Evolutionary conservation across 2,113 vertebrate species (phyloP), one percentile per base, ranked within the genome.

Genomic region (Sander vitreus): DNA sequence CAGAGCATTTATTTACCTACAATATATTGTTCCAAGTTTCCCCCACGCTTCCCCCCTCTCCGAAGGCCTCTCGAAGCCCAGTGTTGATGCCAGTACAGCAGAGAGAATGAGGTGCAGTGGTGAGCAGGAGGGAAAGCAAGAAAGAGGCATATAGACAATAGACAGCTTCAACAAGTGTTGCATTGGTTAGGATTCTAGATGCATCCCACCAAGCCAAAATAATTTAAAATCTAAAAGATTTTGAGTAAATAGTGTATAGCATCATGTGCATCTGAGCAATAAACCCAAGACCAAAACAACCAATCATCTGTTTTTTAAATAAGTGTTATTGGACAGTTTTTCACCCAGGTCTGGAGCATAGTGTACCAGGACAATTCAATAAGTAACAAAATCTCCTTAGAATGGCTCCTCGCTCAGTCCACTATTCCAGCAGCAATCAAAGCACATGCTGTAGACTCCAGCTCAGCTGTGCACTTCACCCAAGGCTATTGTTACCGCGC

Each of bases 1-100:
- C 73, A 91, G 88, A 91, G 89, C 92, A 95, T 93, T 95, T 95
- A 94, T 95, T 96, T 94, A 95, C 93, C 94, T 94, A 93, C 91
- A 93, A 91, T 76, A 83, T 79, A 88, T 90, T 92, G 88, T 91
- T 94, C 93, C 93, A 94, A 94, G 89, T 95, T 93, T 90, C 83
- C 90, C 79, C 81, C 72, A 47, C 78, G 81, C 63, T 82, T 88
- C 83, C 85, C 88, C 93, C 94, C 91, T 87, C 82, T 83, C 79
- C n/a, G n/a, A 73, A 83, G 94, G 95, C 94, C 94, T 91, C 93
- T 88, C 66, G 67, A 83, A 91, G 91, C 80, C 82, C 66, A 50
- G 78, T 73, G 79, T 77, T 23, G 62, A 79, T 94, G 91, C 92
- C 94, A 93, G 83, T 77, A 70, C 78, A 86, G 84, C 90, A 85